These are phyloP conservation scores for Cyclophora punctaria DNA, from an alignment of 2,888 invertebrate species.

Conservation along the genomic window DNA sequence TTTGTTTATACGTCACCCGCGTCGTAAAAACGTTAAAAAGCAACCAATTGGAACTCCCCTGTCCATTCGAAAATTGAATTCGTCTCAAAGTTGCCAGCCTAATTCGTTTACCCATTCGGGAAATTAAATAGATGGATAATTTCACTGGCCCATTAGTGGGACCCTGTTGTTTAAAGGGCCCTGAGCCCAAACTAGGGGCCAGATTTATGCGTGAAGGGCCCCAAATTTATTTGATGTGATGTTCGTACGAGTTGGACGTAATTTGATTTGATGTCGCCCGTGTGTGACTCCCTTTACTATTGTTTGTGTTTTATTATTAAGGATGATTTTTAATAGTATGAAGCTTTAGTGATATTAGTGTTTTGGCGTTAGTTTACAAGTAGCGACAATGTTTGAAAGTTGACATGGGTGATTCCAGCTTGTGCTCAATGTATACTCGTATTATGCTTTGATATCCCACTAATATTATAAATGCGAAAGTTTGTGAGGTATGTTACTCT, in stretches of 20 bases:
- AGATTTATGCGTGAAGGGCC: constrained; percentile 52
- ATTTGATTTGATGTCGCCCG: constrained; percentile 16
- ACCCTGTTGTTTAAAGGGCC: constrained; percentile 37
- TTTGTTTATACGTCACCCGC: background rate
- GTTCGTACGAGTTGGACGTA: constrained; percentile 9
- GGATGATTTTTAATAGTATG: too few relatives aligned
- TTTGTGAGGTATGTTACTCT: too few relatives aligned
- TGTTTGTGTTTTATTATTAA: too few relatives aligned
- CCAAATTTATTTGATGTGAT: constrained; percentile 41
- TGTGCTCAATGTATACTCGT: too few relatives aligned
- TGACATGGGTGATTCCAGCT: too few relatives aligned
- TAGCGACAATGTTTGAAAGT: too few relatives aligned
- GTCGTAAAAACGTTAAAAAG: background rate
- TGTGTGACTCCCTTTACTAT: background rate
- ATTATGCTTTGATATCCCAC: too few relatives aligned
- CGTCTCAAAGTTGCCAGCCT: constrained; percentile 68
- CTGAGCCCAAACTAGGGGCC: constrained; percentile 47
- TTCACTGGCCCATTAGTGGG: constrained; percentile 66
- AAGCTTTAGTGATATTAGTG: too few relatives aligned
- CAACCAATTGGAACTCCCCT: background rate
- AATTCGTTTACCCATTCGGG: constrained; percentile 71
- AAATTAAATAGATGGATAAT: constrained; percentile 75
- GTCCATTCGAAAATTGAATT: constrained; percentile 61
- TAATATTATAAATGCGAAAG: too few relatives aligned
- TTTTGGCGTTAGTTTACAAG: too few relatives aligned